A percentile compares a stretch with the other conserved stretches of the same genome.
phyloP scores from a whole-genome alignment of 2,888 invertebrate species.

The Callimorpha dominula region DNA sequence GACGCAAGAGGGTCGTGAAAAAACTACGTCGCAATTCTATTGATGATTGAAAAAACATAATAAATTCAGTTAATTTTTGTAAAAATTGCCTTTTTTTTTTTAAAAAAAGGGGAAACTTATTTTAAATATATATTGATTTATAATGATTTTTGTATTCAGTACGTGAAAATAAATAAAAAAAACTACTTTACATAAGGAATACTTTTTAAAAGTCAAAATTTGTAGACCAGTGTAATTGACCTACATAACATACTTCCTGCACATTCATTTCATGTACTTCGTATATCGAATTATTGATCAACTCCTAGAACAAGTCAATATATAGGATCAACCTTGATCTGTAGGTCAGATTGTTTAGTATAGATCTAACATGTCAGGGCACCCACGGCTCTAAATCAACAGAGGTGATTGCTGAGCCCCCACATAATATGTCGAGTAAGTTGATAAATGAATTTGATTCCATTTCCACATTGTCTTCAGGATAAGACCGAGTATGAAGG shows the following conservation, averaged over 20 bases:
- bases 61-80: too few relatives aligned
- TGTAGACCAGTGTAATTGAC: background rate
- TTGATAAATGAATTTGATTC: constrained; percentile 59
- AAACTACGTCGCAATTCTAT: too few relatives aligned
- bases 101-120: too few relatives aligned
- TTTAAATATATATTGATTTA: too few relatives aligned
- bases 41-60: too few relatives aligned
- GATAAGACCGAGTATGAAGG: constrained; percentile 59
- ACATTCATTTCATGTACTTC: background rate
- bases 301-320: constrained; percentile 25
- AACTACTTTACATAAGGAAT: too few relatives aligned
- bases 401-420: constrained; percentile 70
- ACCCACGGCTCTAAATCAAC: constrained; percentile 67
- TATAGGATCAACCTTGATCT: constrained; percentile 60
- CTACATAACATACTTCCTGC: background rate
- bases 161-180: too few relatives aligned
- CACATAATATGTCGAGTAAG: constrained; percentile 57
- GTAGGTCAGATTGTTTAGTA: constrained; percentile 74
- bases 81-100: too few relatives aligned
- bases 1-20: too few relatives aligned
- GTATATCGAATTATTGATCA: constrained; percentile 19
- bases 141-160: too few relatives aligned
- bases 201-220: too few relatives aligned
- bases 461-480: constrained; percentile 55
- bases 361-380: constrained; percentile 60